These are phyloP conservation scores for Mesaphorura yosii DNA, from an alignment of 1,140 invertebrate species.

Conservation along the genomic window DNA sequence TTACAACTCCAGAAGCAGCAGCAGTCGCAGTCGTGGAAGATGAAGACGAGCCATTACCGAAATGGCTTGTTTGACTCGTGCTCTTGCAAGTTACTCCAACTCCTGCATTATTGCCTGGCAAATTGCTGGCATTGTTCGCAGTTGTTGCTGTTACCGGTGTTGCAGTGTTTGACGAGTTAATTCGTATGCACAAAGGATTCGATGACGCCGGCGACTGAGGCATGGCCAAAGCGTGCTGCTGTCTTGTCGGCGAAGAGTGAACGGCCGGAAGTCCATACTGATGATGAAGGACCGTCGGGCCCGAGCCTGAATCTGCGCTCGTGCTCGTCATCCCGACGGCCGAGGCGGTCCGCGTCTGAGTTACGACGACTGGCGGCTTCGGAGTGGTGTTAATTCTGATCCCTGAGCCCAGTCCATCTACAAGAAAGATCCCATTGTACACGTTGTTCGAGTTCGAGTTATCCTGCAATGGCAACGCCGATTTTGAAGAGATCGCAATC, in stretches of 20 bases:
- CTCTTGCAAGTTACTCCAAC: neutral
- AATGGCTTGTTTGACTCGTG: too few species aligned
- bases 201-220: neutral
- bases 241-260: neutral
- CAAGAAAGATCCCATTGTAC: conserved; percentile 21
- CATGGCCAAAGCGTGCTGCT: neutral
- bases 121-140: neutral
- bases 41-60: too few species aligned
- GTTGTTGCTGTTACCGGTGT: neutral
- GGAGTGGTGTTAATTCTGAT: conserved; percentile 15
- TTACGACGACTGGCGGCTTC: too few species aligned
- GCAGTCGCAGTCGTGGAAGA: neutral
- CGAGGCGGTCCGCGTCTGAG: too few species aligned
- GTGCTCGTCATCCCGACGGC: neutral
- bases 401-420: conserved; percentile 17
- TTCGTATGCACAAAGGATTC: conserved; percentile 11
- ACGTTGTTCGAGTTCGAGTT: neutral
- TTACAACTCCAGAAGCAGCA: neutral
- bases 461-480: neutral
- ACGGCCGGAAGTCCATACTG: conserved; percentile 13
- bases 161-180: conserved; percentile 6
- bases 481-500: too few species aligned
- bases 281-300: neutral
- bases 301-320: neutral
- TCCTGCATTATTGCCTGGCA: neutral